Evolutionary conservation across 92 coral and sea anemone genomes (phyloP).

Genomic region (Muricea muricata): DNA sequence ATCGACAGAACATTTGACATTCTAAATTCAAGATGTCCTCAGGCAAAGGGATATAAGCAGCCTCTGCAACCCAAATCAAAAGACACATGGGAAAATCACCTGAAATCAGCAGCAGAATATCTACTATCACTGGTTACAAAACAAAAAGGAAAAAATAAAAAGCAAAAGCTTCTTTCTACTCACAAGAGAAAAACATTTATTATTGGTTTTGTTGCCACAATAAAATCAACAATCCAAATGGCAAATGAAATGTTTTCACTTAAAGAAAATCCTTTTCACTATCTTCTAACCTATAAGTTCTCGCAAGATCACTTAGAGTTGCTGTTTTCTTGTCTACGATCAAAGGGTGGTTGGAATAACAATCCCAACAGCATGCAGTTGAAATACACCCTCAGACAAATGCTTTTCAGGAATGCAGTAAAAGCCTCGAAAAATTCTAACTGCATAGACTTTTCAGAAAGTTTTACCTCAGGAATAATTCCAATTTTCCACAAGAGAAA

Average conservation of each 20-base stretch:
- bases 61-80: too few species aligned
- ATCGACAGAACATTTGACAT: too few species aligned
- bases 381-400: neutral
- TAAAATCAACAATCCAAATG: neutral
- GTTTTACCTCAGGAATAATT: constrained; percentile 1
- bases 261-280: neutral
- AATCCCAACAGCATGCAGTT: constrained; percentile 11
- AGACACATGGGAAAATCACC: neutral
- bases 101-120: neutral
- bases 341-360: constrained; percentile 8
- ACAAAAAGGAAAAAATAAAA: neutral
- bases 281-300: neutral
- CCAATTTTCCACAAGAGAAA: constrained; percentile 1
- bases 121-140: neutral
- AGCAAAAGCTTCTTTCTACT: neutral
- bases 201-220: neutral
- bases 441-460: neutral
- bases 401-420: constrained; percentile 20
- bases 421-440: neutral
- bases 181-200: neutral
- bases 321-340: neutral
- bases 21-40: too few species aligned
- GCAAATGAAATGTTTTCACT: neutral
- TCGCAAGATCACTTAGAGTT: neutral
- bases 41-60: too few species aligned